These are phyloP conservation scores for Myiothlypis coronata DNA, from an alignment of 2,797 vertebrate genomes.

Conservation along the genomic window DNA sequence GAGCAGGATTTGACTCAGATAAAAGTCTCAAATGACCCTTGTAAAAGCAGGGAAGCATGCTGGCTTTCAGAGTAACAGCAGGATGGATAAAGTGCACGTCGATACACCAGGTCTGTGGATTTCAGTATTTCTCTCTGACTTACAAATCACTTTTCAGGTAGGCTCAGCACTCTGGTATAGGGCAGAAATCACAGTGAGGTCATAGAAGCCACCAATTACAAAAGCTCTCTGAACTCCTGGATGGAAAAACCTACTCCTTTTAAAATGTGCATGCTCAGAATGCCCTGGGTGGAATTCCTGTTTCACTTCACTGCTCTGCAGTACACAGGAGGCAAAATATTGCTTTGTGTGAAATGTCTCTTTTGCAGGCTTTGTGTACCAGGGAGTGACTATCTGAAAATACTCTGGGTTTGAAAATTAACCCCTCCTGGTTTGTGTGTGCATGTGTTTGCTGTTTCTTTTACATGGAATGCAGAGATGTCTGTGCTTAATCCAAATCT, in stretches of 20 bases:
- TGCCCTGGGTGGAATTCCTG: neutral
- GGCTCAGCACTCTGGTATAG: neutral
- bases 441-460: neutral
- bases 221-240: neutral
- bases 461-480: neutral
- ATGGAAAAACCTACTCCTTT: neutral
- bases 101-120: neutral
- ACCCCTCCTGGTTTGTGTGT: neutral
- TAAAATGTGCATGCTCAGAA: neutral
- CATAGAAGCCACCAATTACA: neutral
- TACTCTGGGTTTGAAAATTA: neutral
- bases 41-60: neutral
- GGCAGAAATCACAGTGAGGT: constrained; percentile 31
- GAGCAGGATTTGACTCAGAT: constrained; percentile 11
- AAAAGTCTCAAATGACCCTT: constrained; percentile 43
- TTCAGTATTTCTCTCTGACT: neutral
- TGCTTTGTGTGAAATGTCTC: neutral
- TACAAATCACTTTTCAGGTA: neutral
- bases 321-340: neutral
- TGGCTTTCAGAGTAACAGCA: constrained; percentile 7
- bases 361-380: neutral
- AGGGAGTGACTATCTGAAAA: neutral
- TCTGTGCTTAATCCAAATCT: neutral
- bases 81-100: neutral
- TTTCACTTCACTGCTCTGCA: neutral